Base-by-base conservation (phyloP, 2,888 invertebrate genomes). In the Campoplex capitator region DNA sequence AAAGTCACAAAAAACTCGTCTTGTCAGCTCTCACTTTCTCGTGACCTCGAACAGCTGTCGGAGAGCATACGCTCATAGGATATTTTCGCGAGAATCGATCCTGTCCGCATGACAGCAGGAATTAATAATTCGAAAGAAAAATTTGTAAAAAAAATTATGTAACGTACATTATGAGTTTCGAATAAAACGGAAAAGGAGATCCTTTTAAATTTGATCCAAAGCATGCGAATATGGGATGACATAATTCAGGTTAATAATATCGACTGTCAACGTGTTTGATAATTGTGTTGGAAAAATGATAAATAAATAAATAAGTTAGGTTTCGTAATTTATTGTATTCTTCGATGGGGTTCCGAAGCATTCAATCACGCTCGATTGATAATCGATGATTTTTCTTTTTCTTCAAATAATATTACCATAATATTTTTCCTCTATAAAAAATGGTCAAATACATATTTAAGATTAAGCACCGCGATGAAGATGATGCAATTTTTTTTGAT, bases 131-230 rank as follows among this genome's bases (percentile, higher is more conserved):
- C 28, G 28, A 56, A 28, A 18, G 51, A 35, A 65, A 6, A 28
- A 38, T 51, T 38, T 18, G 38, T 23, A n/a, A n/a, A 51, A 35
- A 42, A 28, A 38, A 75, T 75, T 75, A 75, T 75, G 28, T 75
- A 75, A 75, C 45, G 6, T 28, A 32, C 56, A 28, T 8, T 51
- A 32, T 32, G 3, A 32, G 18, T 35, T 62, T 18, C 18, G 28
- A 56, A n/a, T 35, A 18, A n/a, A 23, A 71, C 51, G 81, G 89
- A 54, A 83, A 91, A 23, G 23, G 92, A 84, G 62, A 88, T 13
- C 58, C 58, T 62, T 28, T 6, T 1, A 16, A 28, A 13, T 32
- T 51, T 16, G 18, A 51, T 18, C 7, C 18, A 1, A 51, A 51
- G n/a, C 18, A 51, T n/a, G 11, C 7, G 6, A 6, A 32, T 32